phyloP scores from a whole-genome alignment of 2,888 invertebrate genomes.

The Pterostichus niger region DNA sequence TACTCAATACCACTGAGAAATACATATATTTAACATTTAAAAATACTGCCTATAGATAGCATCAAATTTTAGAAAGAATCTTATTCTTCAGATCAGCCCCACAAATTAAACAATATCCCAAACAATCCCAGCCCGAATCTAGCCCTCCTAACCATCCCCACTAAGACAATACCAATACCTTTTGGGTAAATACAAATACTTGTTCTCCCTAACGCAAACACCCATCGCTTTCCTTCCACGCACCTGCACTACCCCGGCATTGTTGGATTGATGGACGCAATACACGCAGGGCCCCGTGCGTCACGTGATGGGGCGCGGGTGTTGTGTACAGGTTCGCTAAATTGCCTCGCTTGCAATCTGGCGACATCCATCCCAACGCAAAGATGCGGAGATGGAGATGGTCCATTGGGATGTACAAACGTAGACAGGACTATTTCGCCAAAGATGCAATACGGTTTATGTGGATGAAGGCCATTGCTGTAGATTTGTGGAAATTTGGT shows the following conservation, averaged over 20 bases:
- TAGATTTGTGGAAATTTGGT: too few species aligned
- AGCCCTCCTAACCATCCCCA: neutral
- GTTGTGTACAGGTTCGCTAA: constrained; percentile 28
- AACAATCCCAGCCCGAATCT: too few species aligned
- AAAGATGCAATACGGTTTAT: constrained; percentile 5
- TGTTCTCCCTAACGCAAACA: neutral
- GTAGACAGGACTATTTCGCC: neutral
- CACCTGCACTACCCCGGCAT: constrained; percentile 6
- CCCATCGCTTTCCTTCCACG: neutral
- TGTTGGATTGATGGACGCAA: constrained; percentile 1
- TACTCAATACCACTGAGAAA: too few species aligned
- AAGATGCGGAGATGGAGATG: neutral
- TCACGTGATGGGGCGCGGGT: neutral
- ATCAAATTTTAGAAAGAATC: too few species aligned
- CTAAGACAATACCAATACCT: constrained; percentile 36
- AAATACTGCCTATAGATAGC: too few species aligned
- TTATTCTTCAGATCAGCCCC: too few species aligned
- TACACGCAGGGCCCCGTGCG: constrained; percentile 5
- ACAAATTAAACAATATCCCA: too few species aligned
- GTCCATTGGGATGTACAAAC: constrained; percentile 5
- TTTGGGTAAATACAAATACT: constrained; percentile 27
- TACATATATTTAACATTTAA: too few species aligned
- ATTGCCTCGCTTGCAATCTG: constrained; percentile 45
- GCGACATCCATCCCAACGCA: neutral
- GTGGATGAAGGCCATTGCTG: neutral